Base-by-base conservation (phyloP, 2,797 vertebrate species). In the Coranthus polyacanthus region DNA sequence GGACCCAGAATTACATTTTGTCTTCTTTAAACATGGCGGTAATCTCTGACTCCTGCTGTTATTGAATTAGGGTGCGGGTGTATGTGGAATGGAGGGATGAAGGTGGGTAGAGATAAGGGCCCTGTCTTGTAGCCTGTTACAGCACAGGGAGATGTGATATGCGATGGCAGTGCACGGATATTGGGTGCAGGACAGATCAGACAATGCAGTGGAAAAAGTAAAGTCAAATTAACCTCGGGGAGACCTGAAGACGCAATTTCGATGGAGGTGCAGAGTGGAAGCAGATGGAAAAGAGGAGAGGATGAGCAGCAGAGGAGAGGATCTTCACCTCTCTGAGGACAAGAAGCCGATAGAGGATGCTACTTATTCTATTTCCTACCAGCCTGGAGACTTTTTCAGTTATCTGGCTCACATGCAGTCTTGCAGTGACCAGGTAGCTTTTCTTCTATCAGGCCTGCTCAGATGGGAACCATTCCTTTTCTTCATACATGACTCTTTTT, bases 21-120 rank as follows among this genome's bases (percentile, higher is more conserved):
- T 89, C 86, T 92, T 91, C 89, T 91, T 94, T 92, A 93, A 92
- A 91, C 92, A 89, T 76, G 80, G 81, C 56, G 49, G 68, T 90
- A 92, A 94, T 94, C 94, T 94, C 89, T 90, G 92, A 88, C 90
- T 92, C 68, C 52, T 71, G 46, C 64, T 85, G 78, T 92, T 92
- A 93, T 90, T 93, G 92, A 93, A 88, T 90, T 91, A 91, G 86
- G 68, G 71, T 72, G 79, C 68, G 34, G 72, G 62, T 82, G 69
- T 67, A 52, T 15, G 83, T 42, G 52, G 82, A 84, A 89, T 76
- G 15, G 55, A 73, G 83, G 88, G 81, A 29, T 56, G 75, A 44
- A 82, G 62, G 71, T 82, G 79, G 74, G 62, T 45, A 22, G 83
- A 87, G 91, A 80, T 92, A 77, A 84, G 82, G 83, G 52, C 74